These are phyloP conservation scores for Lichenostomus cassidix DNA, from an alignment of 2,113 vertebrate species.

Conservation along the genomic window DNA sequence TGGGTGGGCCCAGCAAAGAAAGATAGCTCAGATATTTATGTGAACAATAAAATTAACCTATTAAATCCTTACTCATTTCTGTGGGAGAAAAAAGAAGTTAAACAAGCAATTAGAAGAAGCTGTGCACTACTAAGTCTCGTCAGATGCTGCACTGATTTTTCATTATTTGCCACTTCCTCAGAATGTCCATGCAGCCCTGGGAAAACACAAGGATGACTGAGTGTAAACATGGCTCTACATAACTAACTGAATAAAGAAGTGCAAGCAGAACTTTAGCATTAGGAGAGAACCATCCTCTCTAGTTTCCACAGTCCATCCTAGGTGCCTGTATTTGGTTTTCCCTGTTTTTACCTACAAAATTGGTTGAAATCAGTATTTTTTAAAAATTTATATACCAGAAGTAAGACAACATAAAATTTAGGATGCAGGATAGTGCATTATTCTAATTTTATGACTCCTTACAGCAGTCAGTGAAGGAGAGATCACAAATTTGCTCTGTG, in stretches of 20 bases:
- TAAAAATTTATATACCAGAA: neutral
- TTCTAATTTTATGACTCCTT: neutral
- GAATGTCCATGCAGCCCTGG: neutral
- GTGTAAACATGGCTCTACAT: neutral
- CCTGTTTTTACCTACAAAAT: rapidly evolving
- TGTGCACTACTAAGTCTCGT: neutral
- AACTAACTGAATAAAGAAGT: neutral
- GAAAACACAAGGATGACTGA: neutral
- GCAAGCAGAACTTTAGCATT: neutral
- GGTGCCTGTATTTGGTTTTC: neutral
- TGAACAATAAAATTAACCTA: neutral
- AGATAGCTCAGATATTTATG: neutral
- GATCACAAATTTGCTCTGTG: neutral
- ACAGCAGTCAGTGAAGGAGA: neutral
- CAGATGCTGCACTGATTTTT: neutral
- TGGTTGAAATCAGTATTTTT: neutral
- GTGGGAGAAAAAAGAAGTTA: neutral
- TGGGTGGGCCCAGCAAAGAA: neutral
- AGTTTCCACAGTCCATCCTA: neutral
- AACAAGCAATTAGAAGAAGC: neutral
- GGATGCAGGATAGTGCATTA: neutral
- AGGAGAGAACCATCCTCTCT: neutral
- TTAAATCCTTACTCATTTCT: neutral
- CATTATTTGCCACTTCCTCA: neutral
- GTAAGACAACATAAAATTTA: neutral